phyloP scores from a whole-genome alignment of 2,797 vertebrate species.

The Diplodus puntazzo region DNA sequence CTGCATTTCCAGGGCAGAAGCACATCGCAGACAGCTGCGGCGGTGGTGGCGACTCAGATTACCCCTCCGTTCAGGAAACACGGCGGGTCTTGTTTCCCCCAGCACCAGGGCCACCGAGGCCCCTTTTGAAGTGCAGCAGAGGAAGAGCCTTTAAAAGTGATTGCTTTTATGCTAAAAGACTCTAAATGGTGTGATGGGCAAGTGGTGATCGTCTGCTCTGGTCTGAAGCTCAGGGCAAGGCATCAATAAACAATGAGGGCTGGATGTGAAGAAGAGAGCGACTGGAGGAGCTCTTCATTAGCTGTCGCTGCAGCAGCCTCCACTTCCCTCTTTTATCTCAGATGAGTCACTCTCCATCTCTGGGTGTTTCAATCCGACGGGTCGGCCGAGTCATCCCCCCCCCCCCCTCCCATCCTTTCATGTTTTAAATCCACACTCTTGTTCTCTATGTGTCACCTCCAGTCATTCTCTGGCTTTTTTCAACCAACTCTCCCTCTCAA shows the following conservation, averaged over 20 bases:
- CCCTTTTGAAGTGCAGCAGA: conserved; percentile 47
- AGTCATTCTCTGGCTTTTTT: conserved; percentile 66
- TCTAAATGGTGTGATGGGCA: conserved; percentile 71
- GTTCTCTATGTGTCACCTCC: conserved; percentile 75
- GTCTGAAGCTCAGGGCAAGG: conserved; percentile 69
- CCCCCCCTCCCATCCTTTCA: conserved; percentile 64
- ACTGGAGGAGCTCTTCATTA: conserved; percentile 82
- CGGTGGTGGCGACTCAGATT: conserved; percentile 15
- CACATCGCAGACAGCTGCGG: background rate
- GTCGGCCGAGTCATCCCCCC: conserved; percentile 36
- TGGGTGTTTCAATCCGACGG: conserved; percentile 72
- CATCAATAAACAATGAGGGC: conserved; percentile 85
- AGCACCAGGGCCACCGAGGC: conserved; percentile 33
- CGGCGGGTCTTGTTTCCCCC: conserved; percentile 31
- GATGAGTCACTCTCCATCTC: conserved; percentile 75
- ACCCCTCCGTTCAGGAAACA: conserved; percentile 26
- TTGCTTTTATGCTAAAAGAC: conserved; percentile 73
- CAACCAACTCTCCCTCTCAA: conserved; percentile 71
- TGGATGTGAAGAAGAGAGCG: conserved; percentile 66
- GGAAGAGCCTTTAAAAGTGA: conserved; percentile 55
- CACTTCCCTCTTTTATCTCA: conserved; percentile 80
- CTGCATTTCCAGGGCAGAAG: background rate
- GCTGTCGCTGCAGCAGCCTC: conserved; percentile 64
- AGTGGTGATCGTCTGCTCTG: conserved; percentile 69
- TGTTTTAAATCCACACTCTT: conserved; percentile 79